Conservation (phyloP, 2,797 vertebrate species). For the Cuniculus paca region DNA sequence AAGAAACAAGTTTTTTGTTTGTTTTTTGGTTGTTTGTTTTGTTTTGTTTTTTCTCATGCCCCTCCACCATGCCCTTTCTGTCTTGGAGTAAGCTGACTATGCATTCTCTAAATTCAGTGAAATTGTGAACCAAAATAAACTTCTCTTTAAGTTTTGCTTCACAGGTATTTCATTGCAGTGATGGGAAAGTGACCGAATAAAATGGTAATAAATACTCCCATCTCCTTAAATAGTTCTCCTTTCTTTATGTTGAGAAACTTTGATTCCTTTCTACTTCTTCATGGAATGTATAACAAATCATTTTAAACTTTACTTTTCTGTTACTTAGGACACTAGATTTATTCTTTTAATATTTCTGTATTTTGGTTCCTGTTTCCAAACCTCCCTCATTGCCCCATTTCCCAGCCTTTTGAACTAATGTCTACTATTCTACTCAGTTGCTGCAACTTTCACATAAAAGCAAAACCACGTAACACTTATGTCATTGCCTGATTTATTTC, state of each 20-base stretch:
- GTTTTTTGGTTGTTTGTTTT: too few species aligned
- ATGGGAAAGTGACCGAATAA: neutral
- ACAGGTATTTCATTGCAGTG: neutral
- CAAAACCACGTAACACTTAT: neutral
- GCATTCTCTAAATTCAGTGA: neutral
- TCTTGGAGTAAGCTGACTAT: neutral
- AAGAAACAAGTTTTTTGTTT: neutral
- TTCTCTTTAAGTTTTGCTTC: neutral
- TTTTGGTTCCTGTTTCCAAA: neutral
- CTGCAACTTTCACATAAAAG: neutral
- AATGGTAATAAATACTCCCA: neutral
- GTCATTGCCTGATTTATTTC: neutral
- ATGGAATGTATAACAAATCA: neutral
- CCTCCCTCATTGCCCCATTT: accelerated
- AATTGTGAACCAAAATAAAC: neutral
- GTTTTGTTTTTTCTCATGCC: neutral
- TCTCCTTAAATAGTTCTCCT: neutral
- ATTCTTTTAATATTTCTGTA: neutral
- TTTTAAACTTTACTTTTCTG: neutral
- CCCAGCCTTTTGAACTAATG: neutral
- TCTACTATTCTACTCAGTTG: neutral
- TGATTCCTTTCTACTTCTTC: neutral
- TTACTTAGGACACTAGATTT: neutral
- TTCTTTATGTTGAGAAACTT: neutral
- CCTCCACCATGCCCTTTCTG: neutral